Conservation (phyloP, 2,888 invertebrate genomes). For the Ochlodes sylvanus region DNA sequence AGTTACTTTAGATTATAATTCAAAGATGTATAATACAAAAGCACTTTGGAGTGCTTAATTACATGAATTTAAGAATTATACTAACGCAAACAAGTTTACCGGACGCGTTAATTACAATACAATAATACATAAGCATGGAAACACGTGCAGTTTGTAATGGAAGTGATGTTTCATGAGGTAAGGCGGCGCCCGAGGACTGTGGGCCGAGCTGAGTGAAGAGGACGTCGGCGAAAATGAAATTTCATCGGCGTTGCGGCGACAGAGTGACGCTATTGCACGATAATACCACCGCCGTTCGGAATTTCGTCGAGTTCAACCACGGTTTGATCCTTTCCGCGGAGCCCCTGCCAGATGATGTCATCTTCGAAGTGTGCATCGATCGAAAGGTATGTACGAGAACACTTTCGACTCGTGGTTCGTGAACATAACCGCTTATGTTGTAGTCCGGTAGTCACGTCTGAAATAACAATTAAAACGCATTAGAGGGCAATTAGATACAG, state of each 20-base stretch:
- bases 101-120: neutral
- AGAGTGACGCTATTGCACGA: constrained; percentile 93
- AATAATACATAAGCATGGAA: neutral
- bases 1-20: neutral
- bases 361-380: constrained; percentile 95
- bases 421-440: constrained; percentile 16
- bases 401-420: neutral
- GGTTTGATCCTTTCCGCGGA: constrained; percentile 94
- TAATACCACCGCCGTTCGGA: constrained; percentile 92
- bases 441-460: neutral
- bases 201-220: constrained; percentile 11
- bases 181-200: constrained; percentile 1
- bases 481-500: neutral
- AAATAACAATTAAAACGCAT: neutral
- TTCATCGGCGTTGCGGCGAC: constrained; percentile 93
- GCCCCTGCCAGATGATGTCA: constrained; percentile 91
- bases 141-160: neutral
- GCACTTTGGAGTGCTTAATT: neutral
- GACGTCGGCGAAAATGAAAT: constrained; percentile 78
- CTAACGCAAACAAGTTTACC: neutral
- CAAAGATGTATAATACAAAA: neutral
- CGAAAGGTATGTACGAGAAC: constrained; percentile 89
- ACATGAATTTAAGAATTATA: neutral
- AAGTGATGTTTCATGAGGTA: constrained; percentile 8
- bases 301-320: constrained; percentile 93